These are phyloP conservation scores for Thamnophis elegans DNA, from an alignment of 2,797 vertebrate genomes.

Conservation along the genomic window DNA sequence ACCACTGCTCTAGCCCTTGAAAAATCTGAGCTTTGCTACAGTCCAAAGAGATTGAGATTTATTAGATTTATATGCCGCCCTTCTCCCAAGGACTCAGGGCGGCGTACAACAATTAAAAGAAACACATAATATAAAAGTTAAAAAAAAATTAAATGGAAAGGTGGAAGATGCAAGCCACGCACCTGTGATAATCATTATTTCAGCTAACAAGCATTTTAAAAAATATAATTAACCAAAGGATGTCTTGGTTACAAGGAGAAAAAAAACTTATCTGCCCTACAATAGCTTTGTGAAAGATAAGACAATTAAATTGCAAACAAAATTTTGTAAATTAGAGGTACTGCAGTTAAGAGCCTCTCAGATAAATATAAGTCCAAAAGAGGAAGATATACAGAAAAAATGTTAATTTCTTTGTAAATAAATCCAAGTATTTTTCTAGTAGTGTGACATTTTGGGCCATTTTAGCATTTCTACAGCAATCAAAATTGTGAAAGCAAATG, in stretches of 20 bases:
- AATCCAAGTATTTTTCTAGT: background rate
- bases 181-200: background rate
- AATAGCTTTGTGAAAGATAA: background rate
- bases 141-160: no score
- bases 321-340: background rate
- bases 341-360: background rate
- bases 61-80: no score
- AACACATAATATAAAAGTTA: no score
- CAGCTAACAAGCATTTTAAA: no score
- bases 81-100: no score
- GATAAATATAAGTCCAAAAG: background rate
- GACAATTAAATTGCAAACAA: background rate
- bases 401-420: background rate
- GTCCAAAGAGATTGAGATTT: no score
- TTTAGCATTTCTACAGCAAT: background rate
- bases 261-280: background rate
- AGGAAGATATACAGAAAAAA: background rate
- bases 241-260: background rate
- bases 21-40: background rate
- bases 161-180: background rate
- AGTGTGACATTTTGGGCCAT: background rate
- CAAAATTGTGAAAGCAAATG: background rate
- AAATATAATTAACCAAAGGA: background rate
- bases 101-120: no score
- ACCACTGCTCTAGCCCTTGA: background rate